Evolutionary conservation across 2,113 vertebrate genomes (phyloP), one percentile per base, ranked within the genome.

Genomic region (Neofelis nebulosa): DNA sequence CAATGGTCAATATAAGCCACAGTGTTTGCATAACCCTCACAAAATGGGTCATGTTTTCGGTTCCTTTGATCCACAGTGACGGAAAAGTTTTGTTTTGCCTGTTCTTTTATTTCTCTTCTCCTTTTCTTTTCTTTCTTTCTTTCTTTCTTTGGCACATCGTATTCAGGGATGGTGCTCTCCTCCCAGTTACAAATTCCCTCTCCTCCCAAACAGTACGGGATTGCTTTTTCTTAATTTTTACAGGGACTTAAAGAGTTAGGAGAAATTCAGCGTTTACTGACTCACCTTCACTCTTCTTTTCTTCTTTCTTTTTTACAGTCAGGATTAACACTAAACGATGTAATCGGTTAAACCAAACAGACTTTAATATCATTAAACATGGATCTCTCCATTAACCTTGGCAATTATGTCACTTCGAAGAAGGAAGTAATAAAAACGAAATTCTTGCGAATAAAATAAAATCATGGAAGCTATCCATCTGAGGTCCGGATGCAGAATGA

Each of bases 391-490:
- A n/a, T 94, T 97, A 94, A 95, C 61, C 27, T 68, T 74, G 68
- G 31, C 52, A 94, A 31, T 87, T 96, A 50, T 61, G 25, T 85
- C 61, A 87, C 57, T 96, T 93, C 29, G 41, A 94, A 94, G 93
- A 95, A 95, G 94, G 27, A 97, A 95, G 89, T 84, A 92, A 85
- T 92, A 86, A 93, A 95, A 98, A 97, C 63, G 89, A 97, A 98
- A 95, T 95, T 93, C 45, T 97, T 90, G 78, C 0, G 25, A 91
- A 93, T 96, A 93, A 96, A 95, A 87, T 93, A 50, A 93, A 95
- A 92, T 92, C 94, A 85, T 86, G 71, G 52, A 89, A 93, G 79
- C 8, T 93, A 71, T 88, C 63, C 45, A 71, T 87, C 33, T 91
- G 89, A 93, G 66, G 14, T 95, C 80, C 38, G 27, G 81, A 84